Base-by-base conservation (phyloP, 1,140 invertebrate species). In the Sinonovacula constricta region DNA sequence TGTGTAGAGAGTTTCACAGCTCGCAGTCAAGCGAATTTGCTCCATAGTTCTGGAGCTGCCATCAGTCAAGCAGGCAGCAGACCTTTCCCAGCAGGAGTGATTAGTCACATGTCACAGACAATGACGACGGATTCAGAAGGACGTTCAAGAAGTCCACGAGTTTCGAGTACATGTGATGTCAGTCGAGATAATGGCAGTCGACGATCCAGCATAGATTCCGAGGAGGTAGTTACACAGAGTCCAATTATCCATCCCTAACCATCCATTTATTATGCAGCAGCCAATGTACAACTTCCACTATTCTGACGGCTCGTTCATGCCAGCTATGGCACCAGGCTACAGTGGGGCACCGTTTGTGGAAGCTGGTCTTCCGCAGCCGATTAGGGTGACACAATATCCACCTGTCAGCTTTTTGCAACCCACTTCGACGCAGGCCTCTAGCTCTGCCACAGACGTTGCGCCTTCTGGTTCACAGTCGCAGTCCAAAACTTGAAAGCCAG, bases 341-440 rank as follows among this genome's bases (percentile, higher is more conserved):
- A 3, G 30, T 45, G 68, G 68, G 14, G 3, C 33, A 12, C 62
- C 54, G 28, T 45, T 63, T 30, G 72, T 66, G 65, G 72, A 67
- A 67, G 72, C 72, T 0, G 72, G 72, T 45, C 72, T 76, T 76
- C 62, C 67, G 65, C 62, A 7, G 39, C 39, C n/a, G n/a, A n/a
- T 45, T 45, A 18, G 39, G 18, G 18, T 18, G 39, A 10, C 39
- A 10, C 39, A 45, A 18, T 45, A 45, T 18, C 39, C 7, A 18
- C 39, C 39, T 45, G 18, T 45, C 7, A 45, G 7, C 7, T 10
- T 18, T 18, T 10, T 45, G 39, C 7, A 18, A 7, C 7, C 39
- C 7, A 45, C 39, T 45, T 45, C 18, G 18, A 7, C 39, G 39
- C 18, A 45, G 39, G 7, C 18, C 39, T 45, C 18, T 45, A 18